A percentile compares a stretch with the other conserved stretches of the same genome.
phyloP scores from a whole-genome alignment of 2,888 invertebrate species.

The Erebia epiphron region DNA sequence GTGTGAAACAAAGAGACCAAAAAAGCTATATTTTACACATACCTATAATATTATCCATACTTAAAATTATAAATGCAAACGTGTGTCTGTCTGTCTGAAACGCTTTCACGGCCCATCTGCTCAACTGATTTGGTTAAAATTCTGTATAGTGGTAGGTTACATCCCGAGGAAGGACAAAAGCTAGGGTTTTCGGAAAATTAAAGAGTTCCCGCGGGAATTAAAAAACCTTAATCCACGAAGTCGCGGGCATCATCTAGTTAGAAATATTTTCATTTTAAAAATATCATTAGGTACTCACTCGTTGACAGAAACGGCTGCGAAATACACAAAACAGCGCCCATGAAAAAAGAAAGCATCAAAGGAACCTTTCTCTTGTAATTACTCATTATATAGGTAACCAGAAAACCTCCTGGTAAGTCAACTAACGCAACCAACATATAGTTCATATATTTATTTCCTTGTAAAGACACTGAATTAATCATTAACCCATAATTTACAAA shows the following conservation, averaged over 20 bases:
- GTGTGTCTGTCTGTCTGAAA: too few relatives aligned
- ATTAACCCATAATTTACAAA: constrained; percentile 91
- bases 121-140: too few relatives aligned
- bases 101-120: too few relatives aligned
- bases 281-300: constrained; percentile 11
- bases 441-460: constrained; percentile 90
- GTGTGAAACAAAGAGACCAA: too few relatives aligned
- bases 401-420: constrained; percentile 83
- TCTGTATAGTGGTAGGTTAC: too few relatives aligned
- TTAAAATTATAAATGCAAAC: too few relatives aligned
- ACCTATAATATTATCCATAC: too few relatives aligned
- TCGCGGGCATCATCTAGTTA: not conserved
- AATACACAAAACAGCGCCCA: constrained; percentile 83
- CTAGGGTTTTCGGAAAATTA: too few relatives aligned
- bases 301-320: constrained; percentile 75
- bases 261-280: not conserved
- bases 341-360: constrained; percentile 77
- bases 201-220: too few relatives aligned
- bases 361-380: constrained; percentile 81
- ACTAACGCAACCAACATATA: constrained; percentile 84
- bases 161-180: too few relatives aligned
- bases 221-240: too few relatives aligned
- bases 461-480: constrained; percentile 87
- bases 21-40: too few relatives aligned
- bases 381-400: constrained; percentile 80